Base-by-base conservation (phyloP, 2,888 invertebrate species). In the Taenaris catops region DNA sequence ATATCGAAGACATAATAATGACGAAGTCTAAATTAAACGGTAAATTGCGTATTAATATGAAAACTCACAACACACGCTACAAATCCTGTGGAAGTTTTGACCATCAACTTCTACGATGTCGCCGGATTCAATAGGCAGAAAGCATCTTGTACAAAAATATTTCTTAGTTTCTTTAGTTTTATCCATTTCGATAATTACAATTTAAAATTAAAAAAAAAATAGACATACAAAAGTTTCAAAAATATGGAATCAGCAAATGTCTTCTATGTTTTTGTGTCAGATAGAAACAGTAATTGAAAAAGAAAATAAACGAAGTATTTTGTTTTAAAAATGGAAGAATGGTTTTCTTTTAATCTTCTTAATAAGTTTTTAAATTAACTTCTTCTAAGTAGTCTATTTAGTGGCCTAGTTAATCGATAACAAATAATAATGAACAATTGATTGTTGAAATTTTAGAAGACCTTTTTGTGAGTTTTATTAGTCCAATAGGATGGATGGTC, bases 41-140 rank as follows among this genome's bases (percentile, higher is more conserved):
- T n/a, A n/a, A n/a, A n/a, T n/a, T n/a, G n/a, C n/a, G n/a, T n/a
- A n/a, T n/a, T n/a, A n/a, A 4, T 11, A 10, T n/a, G 3, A 3
- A 1, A 12, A 75, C 84, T 80, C 53, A 84, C 84, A 84, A 41
- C 84, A 84, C 58, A 63, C 74, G 44, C 81, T 70, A 46, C 84
- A 86, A 19, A 65, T 53, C 36, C 60, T 66, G 36, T 86, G 84
- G 43, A 81, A 86, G 43, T 67, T 70, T 29, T 84, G 81, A 8
- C 73, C 76, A 34, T 74, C 80, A 4, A 84, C 66, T 28, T 75
- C 74, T 2, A 84, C 70, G 49, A 54, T 69, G 21, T 86, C 83
- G 16, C 70, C 68, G 0, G 58, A 34, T 1, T 73, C 72, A 5
- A 86, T 53, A 0, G 80, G 73, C 14, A 70, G 55, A 47, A 84